Evolutionary conservation across 1,140 invertebrate species (phyloP).

Genomic region (Drosophila lini): DNA sequence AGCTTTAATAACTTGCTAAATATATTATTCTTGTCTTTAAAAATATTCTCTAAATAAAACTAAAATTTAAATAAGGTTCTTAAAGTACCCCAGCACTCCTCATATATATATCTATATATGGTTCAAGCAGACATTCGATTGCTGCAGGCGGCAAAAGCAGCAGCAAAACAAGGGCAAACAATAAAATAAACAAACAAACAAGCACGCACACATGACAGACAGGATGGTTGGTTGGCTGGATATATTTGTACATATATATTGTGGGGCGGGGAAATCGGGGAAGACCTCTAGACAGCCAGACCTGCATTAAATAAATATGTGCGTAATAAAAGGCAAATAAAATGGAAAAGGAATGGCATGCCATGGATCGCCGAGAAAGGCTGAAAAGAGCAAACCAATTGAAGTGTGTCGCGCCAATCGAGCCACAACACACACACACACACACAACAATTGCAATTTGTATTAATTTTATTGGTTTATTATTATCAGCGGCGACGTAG

Average conservation of each 20-base stretch:
- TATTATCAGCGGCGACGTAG: slow-evolving; percentile 54
- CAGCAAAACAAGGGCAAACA: slow-evolving; percentile 54
- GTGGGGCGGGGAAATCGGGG: neutral
- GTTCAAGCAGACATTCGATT: slow-evolving; percentile 39
- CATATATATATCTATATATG: slow-evolving; percentile 1
- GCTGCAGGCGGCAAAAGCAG: slow-evolving; percentile 28
- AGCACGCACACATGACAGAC: slow-evolving; percentile 47
- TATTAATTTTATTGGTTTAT: slow-evolving; percentile 79
- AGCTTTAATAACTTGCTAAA: too few relatives aligned
- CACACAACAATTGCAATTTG: slow-evolving; percentile 75
- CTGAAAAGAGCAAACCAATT: slow-evolving; percentile 61
- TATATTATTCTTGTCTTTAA: neutral
- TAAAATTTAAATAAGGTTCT: neutral
- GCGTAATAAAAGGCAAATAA: slow-evolving; percentile 62
- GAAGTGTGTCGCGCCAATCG: slow-evolving; percentile 63
- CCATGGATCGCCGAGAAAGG: slow-evolving; percentile 16
- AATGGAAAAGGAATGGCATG: slow-evolving; percentile 18
- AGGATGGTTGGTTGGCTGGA: slow-evolving; percentile 16
- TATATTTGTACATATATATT: neutral
- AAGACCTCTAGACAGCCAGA: slow-evolving; percentile 35
- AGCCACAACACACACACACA: slow-evolving; percentile 39
- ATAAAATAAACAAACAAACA: slow-evolving; percentile 58
- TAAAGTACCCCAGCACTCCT: neutral
- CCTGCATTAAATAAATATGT: slow-evolving; percentile 66
- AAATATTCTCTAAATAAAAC: neutral